These are phyloP conservation scores for Drosophila pallidifrons DNA, from an alignment of 1,140 invertebrate genomes.

Conservation along the genomic window DNA sequence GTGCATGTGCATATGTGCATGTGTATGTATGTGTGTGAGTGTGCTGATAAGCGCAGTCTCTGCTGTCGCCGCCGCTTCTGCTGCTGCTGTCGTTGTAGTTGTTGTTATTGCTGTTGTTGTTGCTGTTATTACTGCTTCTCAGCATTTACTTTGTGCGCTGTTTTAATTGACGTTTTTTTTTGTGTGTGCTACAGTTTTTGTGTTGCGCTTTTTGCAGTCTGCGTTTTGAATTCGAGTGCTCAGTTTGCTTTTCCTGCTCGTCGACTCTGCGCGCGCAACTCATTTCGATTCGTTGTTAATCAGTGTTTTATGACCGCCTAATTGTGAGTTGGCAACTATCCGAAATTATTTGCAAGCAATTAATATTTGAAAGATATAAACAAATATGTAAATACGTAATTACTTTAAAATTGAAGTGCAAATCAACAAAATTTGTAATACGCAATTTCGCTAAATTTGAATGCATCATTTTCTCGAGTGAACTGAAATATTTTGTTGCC, in stretches of 20 bases:
- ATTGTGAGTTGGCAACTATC: conserved; percentile 4
- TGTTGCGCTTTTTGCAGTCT: conserved; percentile 60
- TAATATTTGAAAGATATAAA: neutral
- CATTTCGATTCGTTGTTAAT: neutral
- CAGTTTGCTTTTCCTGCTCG: conserved; percentile 39
- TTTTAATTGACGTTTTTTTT: conserved; percentile 49
- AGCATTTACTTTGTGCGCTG: conserved; percentile 40
- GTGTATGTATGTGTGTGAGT: conserved; percentile 11
- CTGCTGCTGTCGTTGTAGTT: neutral
- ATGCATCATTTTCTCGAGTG: too few relatives aligned
- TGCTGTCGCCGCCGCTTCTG: conserved; percentile 6
- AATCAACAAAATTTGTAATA: too few relatives aligned
- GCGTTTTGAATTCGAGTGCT: conserved; percentile 34
- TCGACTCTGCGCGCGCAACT: conserved; percentile 15
- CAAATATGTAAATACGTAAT: too few relatives aligned
- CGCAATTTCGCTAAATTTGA: too few relatives aligned
- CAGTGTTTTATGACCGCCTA: neutral
- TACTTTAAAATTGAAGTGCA: too few relatives aligned
- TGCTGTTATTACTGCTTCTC: conserved; percentile 23
- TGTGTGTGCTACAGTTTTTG: conserved; percentile 41
- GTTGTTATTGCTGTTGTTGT: neutral
- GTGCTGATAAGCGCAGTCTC: conserved; percentile 40
- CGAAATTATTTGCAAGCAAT: neutral
- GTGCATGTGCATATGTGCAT: conserved; percentile 31
- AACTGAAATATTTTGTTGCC: conserved; percentile 27